phyloP scores from a whole-genome alignment of 2,797 vertebrate genomes.

The Onychomys arenicola region DNA sequence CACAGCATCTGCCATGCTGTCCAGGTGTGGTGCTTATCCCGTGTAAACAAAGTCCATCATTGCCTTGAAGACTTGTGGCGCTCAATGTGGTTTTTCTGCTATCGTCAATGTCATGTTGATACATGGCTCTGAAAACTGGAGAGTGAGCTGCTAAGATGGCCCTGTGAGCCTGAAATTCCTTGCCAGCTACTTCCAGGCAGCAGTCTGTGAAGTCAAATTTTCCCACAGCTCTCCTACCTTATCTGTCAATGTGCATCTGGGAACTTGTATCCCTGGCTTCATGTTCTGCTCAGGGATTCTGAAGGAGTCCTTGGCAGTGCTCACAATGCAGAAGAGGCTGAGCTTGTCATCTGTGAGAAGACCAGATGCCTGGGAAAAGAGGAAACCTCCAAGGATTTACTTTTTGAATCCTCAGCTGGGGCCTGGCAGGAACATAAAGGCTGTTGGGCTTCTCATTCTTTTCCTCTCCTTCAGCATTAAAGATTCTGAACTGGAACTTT shows the following conservation, averaged over 20 bases:
- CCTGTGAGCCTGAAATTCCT: background rate
- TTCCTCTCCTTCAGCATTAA: too few species aligned
- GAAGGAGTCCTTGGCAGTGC: accelerated
- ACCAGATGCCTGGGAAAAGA: accelerated
- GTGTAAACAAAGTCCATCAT: too few species aligned
- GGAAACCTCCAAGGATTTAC: background rate
- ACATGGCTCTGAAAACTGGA: background rate
- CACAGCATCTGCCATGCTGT: too few species aligned
- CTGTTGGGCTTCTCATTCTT: too few species aligned
- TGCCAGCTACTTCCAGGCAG: background rate
- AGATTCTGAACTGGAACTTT: too few species aligned
- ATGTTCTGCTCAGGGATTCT: accelerated
- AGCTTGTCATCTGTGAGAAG: background rate
- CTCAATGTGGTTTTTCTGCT: background rate
- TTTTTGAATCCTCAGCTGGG: too few species aligned
- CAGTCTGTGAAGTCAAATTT: background rate
- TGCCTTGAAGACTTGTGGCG: background rate
- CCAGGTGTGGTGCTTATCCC: too few species aligned
- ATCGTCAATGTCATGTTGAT: too few species aligned
- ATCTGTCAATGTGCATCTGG: background rate
- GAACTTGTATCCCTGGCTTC: accelerated
- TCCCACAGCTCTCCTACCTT: background rate
- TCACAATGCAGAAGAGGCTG: background rate
- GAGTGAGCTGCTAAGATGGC: background rate
- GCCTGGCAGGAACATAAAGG: too few species aligned